These are phyloP conservation scores for Centropristis striata DNA, from an alignment of 2,113 vertebrate genomes.

Conservation along the genomic window DNA sequence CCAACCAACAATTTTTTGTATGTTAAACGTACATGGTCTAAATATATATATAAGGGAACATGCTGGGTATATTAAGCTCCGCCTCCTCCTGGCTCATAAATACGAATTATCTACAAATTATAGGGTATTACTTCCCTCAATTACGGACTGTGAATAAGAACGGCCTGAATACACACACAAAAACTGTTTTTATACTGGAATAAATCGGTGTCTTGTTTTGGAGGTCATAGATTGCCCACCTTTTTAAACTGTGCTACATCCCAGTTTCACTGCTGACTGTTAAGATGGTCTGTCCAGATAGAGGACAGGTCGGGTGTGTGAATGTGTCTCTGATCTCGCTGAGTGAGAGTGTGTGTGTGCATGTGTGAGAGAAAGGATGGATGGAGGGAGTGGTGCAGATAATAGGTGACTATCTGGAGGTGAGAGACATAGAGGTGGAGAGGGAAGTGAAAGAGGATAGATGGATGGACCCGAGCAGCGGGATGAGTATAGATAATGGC, in stretches of 20 bases:
- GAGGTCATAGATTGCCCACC: conserved; percentile 5
- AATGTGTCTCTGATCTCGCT: conserved; percentile 54
- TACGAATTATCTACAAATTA: too few relatives aligned
- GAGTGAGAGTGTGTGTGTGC: conserved; percentile 39
- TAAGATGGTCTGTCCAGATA: conserved; percentile 41
- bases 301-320: conserved; percentile 22
- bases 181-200: neutral
- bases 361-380: conserved; percentile 59
- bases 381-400: conserved; percentile 60
- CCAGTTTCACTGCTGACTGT: conserved; percentile 31
- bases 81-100: too few relatives aligned
- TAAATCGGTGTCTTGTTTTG: conserved; percentile 5
- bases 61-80: too few relatives aligned
- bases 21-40: too few relatives aligned
- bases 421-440: conserved; percentile 70
- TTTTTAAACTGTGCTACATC: conserved; percentile 24
- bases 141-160: too few relatives aligned
- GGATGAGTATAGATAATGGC: conserved; percentile 79
- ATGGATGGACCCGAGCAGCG: conserved; percentile 68
- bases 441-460: conserved; percentile 72
- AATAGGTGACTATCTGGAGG: conserved; percentile 73
- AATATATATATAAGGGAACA: too few relatives aligned
- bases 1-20: too few relatives aligned
- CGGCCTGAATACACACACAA: neutral
- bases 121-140: too few relatives aligned